phyloP scores from a whole-genome alignment of 1,140 invertebrate species.

The Doryteuthis pealeii region DNA sequence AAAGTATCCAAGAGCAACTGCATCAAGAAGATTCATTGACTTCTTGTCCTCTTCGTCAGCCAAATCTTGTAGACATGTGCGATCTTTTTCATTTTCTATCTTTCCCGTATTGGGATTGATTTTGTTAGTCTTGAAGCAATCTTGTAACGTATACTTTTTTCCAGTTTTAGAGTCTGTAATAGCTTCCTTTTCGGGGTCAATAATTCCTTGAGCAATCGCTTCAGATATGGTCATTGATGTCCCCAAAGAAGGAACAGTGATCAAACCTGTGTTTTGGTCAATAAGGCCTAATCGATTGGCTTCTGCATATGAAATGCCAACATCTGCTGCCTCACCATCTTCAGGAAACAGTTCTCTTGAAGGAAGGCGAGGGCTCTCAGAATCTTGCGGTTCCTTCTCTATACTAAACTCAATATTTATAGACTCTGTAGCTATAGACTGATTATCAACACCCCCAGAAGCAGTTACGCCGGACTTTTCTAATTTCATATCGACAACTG shows the following conservation, averaged over 20 bases:
- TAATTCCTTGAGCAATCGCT: slow-evolving; percentile 75
- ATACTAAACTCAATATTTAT: slow-evolving; percentile 49
- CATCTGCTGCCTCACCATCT: background rate
- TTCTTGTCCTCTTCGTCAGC: slow-evolving; percentile 23
- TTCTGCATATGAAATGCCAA: slow-evolving; percentile 47
- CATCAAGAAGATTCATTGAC: slow-evolving; percentile 72
- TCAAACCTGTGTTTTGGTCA: slow-evolving; percentile 72
- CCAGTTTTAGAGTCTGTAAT: slow-evolving; percentile 41
- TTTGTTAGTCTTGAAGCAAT: slow-evolving; percentile 56
- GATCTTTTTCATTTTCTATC: slow-evolving; percentile 35
- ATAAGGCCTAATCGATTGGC: slow-evolving; percentile 72
- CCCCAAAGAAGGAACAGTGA: slow-evolving; percentile 79
- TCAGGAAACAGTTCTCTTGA: background rate
- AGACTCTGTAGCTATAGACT: slow-evolving; percentile 39
- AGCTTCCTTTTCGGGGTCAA: slow-evolving; percentile 68
- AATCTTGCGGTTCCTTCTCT: slow-evolving; percentile 23
- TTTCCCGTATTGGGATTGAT: slow-evolving; percentile 57
- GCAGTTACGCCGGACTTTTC: slow-evolving; percentile 39
- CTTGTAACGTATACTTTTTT: slow-evolving; percentile 45
- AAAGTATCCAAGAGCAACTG: slow-evolving; percentile 79
- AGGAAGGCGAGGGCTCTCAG: background rate
- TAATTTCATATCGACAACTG: slow-evolving; percentile 49
- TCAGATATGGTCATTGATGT: slow-evolving; percentile 77
- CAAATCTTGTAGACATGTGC: slow-evolving; percentile 18
- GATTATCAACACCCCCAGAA: slow-evolving; percentile 24